Percentiles rank a stretch among this genome's conserved stretches.
Evolutionary conservation across 2,888 invertebrate genomes (phyloP).

Genomic region (Lithosia quadra): DNA sequence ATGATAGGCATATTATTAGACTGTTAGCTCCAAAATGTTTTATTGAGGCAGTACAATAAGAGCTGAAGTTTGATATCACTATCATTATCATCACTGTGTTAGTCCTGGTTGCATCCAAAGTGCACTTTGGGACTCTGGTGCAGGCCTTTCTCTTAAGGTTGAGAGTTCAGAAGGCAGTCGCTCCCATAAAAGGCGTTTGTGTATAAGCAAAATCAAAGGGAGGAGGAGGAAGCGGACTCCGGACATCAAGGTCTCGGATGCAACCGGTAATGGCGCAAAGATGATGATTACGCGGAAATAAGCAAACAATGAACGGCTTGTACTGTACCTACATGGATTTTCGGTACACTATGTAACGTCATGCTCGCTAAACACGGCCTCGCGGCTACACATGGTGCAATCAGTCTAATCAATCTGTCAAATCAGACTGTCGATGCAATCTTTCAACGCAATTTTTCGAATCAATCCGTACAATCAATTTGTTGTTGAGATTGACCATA

Average conservation of each 20-base stretch:
- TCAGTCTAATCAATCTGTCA: background rate
- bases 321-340: too few relatives aligned
- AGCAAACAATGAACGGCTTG: too few relatives aligned
- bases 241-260: background rate
- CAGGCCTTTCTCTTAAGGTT: background rate
- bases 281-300: too few relatives aligned
- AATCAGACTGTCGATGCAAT: background rate
- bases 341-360: too few relatives aligned
- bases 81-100: too few relatives aligned
- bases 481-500: background rate
- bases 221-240: background rate
- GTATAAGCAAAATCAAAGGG: background rate
- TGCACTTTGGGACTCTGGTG: background rate
- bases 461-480: background rate
- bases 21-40: too few relatives aligned
- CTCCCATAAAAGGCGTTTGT: background rate
- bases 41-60: too few relatives aligned
- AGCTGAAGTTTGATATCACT: too few relatives aligned
- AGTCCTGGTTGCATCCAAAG: too few relatives aligned
- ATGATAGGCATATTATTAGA: too few relatives aligned
- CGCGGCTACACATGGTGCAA: background rate
- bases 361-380: too few relatives aligned
- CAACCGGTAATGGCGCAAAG: background rate
- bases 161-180: background rate
- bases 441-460: background rate